Conservation (phyloP, 2,888 invertebrate species). For the Drosophila cyrtoloma region DNA sequence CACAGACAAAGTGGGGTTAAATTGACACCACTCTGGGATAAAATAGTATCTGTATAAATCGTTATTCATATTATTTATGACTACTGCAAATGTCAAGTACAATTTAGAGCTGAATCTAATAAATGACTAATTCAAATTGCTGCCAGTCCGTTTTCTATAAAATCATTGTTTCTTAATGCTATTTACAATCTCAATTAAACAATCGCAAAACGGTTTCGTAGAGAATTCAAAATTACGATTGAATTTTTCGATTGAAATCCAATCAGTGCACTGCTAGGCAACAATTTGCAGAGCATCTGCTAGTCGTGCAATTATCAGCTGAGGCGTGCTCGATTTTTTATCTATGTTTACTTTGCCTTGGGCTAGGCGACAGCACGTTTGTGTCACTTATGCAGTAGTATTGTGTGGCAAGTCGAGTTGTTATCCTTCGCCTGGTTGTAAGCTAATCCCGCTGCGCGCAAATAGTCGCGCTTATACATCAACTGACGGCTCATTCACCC, state of each 20-base stretch:
- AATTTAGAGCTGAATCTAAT: not conserved
- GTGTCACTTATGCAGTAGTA: conserved; percentile 31
- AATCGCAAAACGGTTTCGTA: not conserved
- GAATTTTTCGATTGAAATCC: no score
- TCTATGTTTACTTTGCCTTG: conserved; percentile 37
- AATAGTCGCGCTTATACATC: conserved; percentile 57
- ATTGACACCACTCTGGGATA: not conserved
- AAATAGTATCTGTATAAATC: not conserved
- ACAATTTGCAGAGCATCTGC: conserved; percentile 22
- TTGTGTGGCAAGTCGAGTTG: conserved; percentile 35
- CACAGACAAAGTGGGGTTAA: not conserved
- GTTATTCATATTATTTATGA: not conserved
- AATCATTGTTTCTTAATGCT: not conserved
- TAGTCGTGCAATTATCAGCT: conserved; percentile 8
- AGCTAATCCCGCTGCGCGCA: conserved; percentile 70
- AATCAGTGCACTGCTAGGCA: not conserved
- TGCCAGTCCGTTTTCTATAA: not conserved
- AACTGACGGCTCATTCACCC: conserved; percentile 3
- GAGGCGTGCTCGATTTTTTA: not conserved
- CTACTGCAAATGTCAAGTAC: not conserved
- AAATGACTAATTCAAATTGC: not conserved
- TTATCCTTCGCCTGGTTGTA: conserved; percentile 57
- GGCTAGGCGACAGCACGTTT: conserved; percentile 31
- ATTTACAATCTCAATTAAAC: not conserved
- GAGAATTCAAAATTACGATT: not conserved